phyloP scores from a whole-genome alignment of 2,797 vertebrate genomes.

The Anolis apletophallus region DNA sequence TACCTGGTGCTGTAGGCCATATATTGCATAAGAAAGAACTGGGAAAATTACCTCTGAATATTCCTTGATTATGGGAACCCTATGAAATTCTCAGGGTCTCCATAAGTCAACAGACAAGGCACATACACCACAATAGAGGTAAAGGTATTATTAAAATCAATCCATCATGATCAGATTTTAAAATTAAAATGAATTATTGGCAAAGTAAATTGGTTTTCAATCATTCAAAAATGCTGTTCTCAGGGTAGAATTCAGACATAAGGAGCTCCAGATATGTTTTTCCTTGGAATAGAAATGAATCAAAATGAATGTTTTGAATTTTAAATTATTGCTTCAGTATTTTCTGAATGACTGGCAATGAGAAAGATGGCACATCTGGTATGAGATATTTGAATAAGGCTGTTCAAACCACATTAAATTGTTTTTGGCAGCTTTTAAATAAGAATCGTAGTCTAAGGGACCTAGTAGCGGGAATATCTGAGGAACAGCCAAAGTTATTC shows the following conservation, averaged over 20 bases:
- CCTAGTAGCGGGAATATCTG: slow-evolving; percentile 1
- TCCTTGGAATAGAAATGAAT: not conserved
- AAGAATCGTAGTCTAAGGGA: not conserved
- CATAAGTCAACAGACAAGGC: no score
- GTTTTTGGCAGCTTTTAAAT: slow-evolving; percentile 21
- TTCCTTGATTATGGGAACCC: no score
- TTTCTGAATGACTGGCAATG: slow-evolving; percentile 22
- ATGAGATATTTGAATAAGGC: slow-evolving; percentile 15
- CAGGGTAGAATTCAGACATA: not conserved
- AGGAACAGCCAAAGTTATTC: not conserved
- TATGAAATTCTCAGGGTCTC: no score
- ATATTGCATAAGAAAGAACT: no score
- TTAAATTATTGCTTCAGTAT: not conserved
- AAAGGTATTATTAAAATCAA: not conserved
- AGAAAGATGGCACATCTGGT: slow-evolving; percentile 22
- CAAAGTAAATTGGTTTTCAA: not conserved
- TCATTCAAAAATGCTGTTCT: not conserved
- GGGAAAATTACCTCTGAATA: no score
- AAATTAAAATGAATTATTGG: not conserved
- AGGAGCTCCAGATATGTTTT: not conserved
- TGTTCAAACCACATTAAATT: slow-evolving; percentile 18
- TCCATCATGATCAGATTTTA: not conserved
- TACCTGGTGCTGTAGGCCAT: not conserved
- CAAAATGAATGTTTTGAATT: not conserved
- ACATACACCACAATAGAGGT: no score